Conservation (phyloP, 1,140 invertebrate species). For the Heliconius hewitsoni region DNA sequence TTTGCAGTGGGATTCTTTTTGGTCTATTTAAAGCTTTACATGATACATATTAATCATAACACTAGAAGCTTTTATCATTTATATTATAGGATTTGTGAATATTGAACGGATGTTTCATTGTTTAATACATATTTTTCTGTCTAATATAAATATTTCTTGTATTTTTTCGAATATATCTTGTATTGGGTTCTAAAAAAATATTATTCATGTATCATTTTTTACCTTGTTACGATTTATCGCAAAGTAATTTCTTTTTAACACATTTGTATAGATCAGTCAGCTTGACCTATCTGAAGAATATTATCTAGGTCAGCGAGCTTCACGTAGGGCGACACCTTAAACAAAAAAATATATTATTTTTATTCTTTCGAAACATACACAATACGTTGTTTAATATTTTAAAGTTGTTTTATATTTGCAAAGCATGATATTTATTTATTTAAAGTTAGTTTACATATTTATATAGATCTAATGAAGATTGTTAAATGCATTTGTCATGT, state of each 20-base stretch:
- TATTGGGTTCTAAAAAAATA: too few relatives aligned
- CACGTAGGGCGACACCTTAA: constrained; percentile 8
- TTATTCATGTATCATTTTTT: background rate
- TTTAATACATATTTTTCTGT: background rate
- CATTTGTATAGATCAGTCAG: constrained; percentile 20
- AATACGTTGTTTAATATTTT: background rate
- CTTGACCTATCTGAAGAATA: constrained; percentile 15
- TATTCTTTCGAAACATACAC: background rate
- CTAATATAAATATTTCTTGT: background rate
- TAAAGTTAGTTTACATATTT: background rate
- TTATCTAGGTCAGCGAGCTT: constrained; percentile 33
- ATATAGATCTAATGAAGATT: background rate
- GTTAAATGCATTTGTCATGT: constrained; percentile 5
- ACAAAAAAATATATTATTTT: constrained; percentile 6
- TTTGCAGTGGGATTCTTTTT: constrained; percentile 25
- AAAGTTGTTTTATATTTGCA: background rate
- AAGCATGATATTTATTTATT: background rate
- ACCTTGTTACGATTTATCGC: background rate
- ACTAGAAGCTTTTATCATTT: constrained; percentile 18
- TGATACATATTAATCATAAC: background rate
- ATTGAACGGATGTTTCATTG: background rate
- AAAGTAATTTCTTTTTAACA: background rate
- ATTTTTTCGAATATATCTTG: background rate
- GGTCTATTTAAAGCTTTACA: constrained; percentile 24
- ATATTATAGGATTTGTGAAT: background rate